Percentiles rank a stretch among this genome's conserved stretches.
phyloP scores from a whole-genome alignment of 1,140 invertebrate genomes.

The Drosophila nasuta region DNA sequence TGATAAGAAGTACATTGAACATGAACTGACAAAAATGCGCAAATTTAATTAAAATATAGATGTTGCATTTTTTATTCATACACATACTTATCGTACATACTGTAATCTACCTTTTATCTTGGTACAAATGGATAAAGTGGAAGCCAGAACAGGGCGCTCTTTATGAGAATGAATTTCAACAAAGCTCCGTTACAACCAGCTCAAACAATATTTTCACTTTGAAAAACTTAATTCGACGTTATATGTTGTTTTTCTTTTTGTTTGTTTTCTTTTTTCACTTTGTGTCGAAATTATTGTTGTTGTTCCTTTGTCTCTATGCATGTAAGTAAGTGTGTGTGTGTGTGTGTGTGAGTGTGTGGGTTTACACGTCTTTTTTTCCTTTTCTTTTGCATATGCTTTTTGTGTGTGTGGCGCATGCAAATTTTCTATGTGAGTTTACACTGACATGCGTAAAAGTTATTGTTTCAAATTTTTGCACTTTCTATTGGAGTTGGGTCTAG shows the following conservation, averaged over 20 bases:
- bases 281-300: conserved; percentile 9
- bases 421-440: conserved; percentile 74
- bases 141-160: neutral
- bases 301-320: neutral
- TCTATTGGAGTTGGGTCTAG: conserved; percentile 61
- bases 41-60: too few species aligned
- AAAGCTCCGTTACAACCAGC: conserved; percentile 70
- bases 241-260: too few species aligned
- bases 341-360: conserved; percentile 14
- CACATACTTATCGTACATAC: too few species aligned
- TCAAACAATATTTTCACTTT: conserved; percentile 77
- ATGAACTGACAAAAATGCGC: too few species aligned
- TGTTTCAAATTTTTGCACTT: conserved; percentile 81
- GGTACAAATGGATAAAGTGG: neutral
- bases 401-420: conserved; percentile 58
- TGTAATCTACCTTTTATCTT: too few species aligned
- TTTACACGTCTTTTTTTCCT: neutral
- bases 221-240: conserved; percentile 49
- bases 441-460: conserved; percentile 80
- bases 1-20: too few species aligned
- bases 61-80: too few species aligned
- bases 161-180: conserved; percentile 9
- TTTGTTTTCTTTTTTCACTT: conserved; percentile 8
- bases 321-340: conserved; percentile 13
- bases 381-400: conserved; percentile 3